Evolutionary conservation across 35 echinoderm and acorn worm genomes (phyloP).

Genomic region (Antedon bifida): DNA sequence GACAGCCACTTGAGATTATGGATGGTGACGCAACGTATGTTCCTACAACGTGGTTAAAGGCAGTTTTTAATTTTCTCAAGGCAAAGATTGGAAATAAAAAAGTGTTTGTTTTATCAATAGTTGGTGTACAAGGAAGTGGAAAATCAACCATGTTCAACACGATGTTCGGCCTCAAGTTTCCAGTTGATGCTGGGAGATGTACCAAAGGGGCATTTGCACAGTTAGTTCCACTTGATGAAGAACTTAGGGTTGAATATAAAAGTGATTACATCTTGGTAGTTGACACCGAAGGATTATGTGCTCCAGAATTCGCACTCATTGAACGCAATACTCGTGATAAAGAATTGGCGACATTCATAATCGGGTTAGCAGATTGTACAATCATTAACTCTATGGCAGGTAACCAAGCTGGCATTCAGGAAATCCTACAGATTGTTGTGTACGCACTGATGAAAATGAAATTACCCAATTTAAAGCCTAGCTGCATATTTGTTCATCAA

Average conservation of each 20-base stretch:
- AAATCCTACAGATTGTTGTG: slow-evolving; percentile 15
- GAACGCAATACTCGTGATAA: slow-evolving; percentile 17
- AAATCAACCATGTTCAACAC: slow-evolving; percentile 22
- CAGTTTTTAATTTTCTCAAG: background rate
- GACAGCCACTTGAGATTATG: slow-evolving; percentile 22
- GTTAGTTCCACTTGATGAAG: slow-evolving; percentile 5
- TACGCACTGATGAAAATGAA: slow-evolving; percentile 28
- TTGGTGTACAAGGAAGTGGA: slow-evolving; percentile 26
- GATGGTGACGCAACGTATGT: slow-evolving; percentile 19
- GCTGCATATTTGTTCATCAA: slow-evolving; percentile 17
- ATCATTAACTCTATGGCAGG: slow-evolving; percentile 19
- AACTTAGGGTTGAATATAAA: background rate
- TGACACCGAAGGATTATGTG: slow-evolving; percentile 21
- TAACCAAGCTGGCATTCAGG: slow-evolving; percentile 18
- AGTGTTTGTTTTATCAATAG: slow-evolving; percentile 7
- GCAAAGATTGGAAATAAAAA: background rate
- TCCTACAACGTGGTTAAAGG: slow-evolving; percentile 25
- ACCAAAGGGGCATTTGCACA: slow-evolving; percentile 23
- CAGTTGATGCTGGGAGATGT: slow-evolving; percentile 27
- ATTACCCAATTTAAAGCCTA: background rate
- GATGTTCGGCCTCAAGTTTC: slow-evolving; percentile 21
- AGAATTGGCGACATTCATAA: slow-evolving; percentile 17
- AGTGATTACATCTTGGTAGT: slow-evolving; percentile 1
- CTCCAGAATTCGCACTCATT: slow-evolving; percentile 9
- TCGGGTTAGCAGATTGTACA: slow-evolving; percentile 15